A percentile compares a stretch with the other conserved stretches of the same genome.
Conservation (phyloP, 1,140 invertebrate species). For the Platyura marginata region DNA sequence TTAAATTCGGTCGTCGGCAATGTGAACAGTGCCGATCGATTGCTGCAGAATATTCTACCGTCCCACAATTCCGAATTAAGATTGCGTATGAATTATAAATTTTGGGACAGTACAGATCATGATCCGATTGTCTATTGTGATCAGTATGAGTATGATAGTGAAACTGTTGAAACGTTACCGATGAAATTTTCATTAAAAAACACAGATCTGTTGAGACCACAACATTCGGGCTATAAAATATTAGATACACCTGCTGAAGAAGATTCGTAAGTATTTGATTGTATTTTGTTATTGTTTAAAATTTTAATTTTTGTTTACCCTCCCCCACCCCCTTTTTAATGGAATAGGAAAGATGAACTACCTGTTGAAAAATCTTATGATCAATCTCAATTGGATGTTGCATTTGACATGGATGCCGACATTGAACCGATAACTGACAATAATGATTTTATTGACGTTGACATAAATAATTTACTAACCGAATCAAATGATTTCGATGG, state of each 20-base stretch:
- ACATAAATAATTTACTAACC: not conserved
- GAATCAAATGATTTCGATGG: constrained; percentile 2
- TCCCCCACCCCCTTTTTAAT: no score
- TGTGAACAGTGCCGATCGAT: constrained; percentile 19
- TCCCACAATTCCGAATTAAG: not conserved
- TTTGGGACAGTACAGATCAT: constrained; percentile 11
- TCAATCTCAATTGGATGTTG: not conserved
- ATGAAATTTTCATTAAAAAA: constrained; percentile 5
- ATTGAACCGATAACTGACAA: not conserved
- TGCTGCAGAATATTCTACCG: constrained; percentile 8
- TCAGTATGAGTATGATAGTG: constrained; percentile 4
- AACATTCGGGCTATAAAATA: constrained; percentile 18
- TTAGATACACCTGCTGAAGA: constrained; percentile 15
- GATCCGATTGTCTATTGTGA: constrained; percentile 6
- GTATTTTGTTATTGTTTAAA: not conserved
- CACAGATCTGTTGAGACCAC: constrained; percentile 10
- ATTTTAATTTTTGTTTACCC: not conserved
- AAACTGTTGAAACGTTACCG: not conserved
- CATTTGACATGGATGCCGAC: not conserved
- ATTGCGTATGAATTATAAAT: constrained; percentile 11
- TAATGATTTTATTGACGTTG: not conserved
- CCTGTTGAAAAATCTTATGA: no score
- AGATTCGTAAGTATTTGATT: constrained; percentile 2
- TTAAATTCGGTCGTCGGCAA: constrained; percentile 20
- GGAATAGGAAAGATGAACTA: no score